Percentiles rank a stretch among this genome's conserved stretches.
Evolutionary conservation across 2,888 invertebrate genomes (phyloP).

Genomic region (Agriopis leucophaearia): DNA sequence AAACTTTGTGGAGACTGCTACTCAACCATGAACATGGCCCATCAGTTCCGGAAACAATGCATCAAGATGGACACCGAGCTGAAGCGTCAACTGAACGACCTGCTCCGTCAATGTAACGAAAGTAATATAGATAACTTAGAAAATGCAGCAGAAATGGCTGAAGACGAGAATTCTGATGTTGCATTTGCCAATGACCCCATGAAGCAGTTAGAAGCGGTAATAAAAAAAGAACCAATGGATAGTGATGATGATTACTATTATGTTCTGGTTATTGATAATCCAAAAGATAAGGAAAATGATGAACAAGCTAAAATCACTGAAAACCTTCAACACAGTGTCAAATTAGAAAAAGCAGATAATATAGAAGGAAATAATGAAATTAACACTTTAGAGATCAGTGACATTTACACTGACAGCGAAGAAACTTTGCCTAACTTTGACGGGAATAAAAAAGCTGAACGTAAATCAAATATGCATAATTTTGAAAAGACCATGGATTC

Average conservation of each 20-base stretch:
- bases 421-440: constrained; percentile 1
- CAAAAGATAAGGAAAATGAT: constrained; percentile 46
- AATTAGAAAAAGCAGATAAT: constrained; percentile 38
- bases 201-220: constrained; percentile 74
- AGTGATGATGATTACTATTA: constrained; percentile 82
- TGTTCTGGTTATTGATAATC: constrained; percentile 79
- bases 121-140: constrained; percentile 46
- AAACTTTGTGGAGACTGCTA: constrained; percentile 76
- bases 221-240: constrained; percentile 75
- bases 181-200: constrained; percentile 71
- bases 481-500: constrained; percentile 74
- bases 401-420: constrained; percentile 14
- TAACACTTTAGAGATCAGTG: constrained; percentile 12
- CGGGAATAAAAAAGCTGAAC: constrained; percentile 20
- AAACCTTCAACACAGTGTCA: neutral
- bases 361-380: constrained; percentile 38
- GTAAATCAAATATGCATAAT: constrained; percentile 44
- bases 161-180: constrained; percentile 47
- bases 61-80: constrained; percentile 79
- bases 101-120: constrained; percentile 58
- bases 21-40: constrained; percentile 69
- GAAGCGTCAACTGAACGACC: constrained; percentile 66
- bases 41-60: constrained; percentile 78
- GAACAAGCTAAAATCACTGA: constrained; percentile 6
- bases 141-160: constrained; percentile 40